These are phyloP conservation scores for Pelobates fuscus DNA, from an alignment of 2,113 vertebrate genomes.

Conservation along the genomic window DNA sequence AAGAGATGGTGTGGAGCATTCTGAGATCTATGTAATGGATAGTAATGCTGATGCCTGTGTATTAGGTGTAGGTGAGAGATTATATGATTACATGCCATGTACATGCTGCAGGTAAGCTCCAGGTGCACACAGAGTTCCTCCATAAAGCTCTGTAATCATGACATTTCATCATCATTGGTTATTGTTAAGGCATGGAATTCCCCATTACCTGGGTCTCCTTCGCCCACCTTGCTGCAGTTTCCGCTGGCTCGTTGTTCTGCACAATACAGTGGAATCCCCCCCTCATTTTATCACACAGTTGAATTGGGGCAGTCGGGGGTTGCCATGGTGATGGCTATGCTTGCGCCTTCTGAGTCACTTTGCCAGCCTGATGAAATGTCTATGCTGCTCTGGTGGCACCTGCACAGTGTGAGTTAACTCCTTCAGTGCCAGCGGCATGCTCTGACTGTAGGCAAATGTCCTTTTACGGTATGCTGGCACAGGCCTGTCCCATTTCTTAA, in stretches of 20 bases:
- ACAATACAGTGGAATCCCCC: slow-evolving; percentile 15
- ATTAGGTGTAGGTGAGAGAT: slow-evolving; percentile 11
- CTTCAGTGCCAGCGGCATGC: slow-evolving; percentile 1
- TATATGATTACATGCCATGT: neutral
- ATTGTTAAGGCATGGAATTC: too few species aligned
- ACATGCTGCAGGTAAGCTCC: neutral
- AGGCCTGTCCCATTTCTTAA: too few species aligned
- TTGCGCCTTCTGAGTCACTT: slow-evolving; percentile 69
- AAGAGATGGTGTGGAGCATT: too few species aligned
- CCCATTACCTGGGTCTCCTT: too few species aligned
- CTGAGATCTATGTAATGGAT: too few species aligned
- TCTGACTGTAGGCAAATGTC: neutral
- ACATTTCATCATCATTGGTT: neutral
- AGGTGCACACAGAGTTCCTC: neutral
- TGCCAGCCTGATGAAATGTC: slow-evolving; percentile 28
- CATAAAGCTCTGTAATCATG: neutral
- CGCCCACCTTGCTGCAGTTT: neutral
- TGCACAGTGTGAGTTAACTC: slow-evolving; percentile 8
- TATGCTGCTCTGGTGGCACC: slow-evolving; percentile 2
- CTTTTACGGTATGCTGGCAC: neutral
- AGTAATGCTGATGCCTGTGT: neutral
- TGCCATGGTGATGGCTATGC: slow-evolving; percentile 72
- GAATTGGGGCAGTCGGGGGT: slow-evolving; percentile 69
- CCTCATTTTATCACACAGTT: slow-evolving; percentile 55
- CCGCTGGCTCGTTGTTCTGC: neutral